phyloP scores from a whole-genome alignment of 2,888 invertebrate species.

The Amphiduros pacificus region DNA sequence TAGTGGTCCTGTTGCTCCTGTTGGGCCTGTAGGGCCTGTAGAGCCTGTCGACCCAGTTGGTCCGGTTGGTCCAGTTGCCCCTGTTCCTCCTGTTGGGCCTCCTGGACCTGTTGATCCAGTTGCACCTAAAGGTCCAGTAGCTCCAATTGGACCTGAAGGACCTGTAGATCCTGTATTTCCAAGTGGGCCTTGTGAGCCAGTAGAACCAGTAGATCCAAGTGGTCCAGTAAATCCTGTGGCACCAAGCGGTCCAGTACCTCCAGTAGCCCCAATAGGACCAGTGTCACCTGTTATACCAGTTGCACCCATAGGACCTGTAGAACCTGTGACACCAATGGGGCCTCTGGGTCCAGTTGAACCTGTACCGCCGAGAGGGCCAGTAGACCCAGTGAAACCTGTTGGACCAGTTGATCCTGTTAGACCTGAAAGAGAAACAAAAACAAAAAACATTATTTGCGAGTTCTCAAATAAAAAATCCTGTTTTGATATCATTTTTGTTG shows the following conservation, averaged over 20 bases:
- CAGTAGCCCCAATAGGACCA: background rate
- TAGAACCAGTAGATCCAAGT: background rate
- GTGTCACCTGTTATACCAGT: slow-evolving; percentile 1
- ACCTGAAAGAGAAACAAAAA: background rate
- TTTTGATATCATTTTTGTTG: background rate
- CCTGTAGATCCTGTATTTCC: background rate
- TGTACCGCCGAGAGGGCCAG: background rate
- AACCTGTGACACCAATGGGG: background rate
- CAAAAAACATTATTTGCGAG: background rate
- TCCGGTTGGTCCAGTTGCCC: slow-evolving; percentile 16
- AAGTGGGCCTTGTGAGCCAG: background rate
- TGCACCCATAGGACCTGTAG: background rate
- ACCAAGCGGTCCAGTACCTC: slow-evolving; percentile 8
- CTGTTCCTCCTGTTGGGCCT: slow-evolving; percentile 63
- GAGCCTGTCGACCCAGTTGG: slow-evolving; percentile 16
- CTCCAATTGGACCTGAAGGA: background rate
- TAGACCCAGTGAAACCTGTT: background rate
- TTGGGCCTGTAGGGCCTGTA: slow-evolving; percentile 7
- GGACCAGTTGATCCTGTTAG: slow-evolving; percentile 17
- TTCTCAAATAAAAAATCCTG: background rate
- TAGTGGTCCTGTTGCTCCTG: slow-evolving; percentile 10
- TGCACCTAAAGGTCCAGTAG: background rate
- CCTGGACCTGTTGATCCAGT: slow-evolving; percentile 1
- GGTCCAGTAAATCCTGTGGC: background rate
- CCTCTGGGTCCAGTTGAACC: background rate